phyloP scores from a whole-genome alignment of 2,113 vertebrate species.

The Aptenodytes patagonicus region DNA sequence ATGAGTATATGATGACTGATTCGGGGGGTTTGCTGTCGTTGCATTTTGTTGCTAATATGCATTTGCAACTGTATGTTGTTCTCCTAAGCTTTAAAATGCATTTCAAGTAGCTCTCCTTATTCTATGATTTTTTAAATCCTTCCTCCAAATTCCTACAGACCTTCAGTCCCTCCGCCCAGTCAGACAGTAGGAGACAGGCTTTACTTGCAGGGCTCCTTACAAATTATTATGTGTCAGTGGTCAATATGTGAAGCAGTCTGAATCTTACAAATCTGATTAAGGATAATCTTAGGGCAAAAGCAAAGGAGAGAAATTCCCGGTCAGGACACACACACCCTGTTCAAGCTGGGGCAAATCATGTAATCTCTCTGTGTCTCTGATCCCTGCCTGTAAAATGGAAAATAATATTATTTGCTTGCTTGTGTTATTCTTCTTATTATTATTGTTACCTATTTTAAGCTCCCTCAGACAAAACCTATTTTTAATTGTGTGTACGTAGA shows the following conservation, averaged over 20 bases:
- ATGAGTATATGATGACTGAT: constrained; percentile 5
- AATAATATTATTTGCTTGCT: background rate
- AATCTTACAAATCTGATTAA: background rate
- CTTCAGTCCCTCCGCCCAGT: background rate
- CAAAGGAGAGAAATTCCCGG: background rate
- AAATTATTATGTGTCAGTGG: background rate
- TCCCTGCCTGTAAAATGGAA: background rate
- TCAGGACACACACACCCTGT: background rate
- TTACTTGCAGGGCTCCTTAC: background rate
- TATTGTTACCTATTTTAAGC: background rate
- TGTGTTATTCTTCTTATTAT: background rate
- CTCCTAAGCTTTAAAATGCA: background rate
- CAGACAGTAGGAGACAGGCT: background rate
- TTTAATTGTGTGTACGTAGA: background rate
- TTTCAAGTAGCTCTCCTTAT: background rate
- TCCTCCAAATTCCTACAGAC: background rate
- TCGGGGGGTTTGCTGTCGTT: background rate
- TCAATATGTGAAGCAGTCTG: background rate
- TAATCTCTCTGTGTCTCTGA: background rate
- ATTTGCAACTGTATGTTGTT: background rate
- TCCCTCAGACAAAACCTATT: background rate
- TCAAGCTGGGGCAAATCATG: background rate
- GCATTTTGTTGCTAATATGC: background rate
- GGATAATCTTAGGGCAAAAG: background rate
- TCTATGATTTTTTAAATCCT: background rate